Evolutionary conservation across 2,797 vertebrate species (phyloP).

Genomic region (Moxostoma hubbsi): DNA sequence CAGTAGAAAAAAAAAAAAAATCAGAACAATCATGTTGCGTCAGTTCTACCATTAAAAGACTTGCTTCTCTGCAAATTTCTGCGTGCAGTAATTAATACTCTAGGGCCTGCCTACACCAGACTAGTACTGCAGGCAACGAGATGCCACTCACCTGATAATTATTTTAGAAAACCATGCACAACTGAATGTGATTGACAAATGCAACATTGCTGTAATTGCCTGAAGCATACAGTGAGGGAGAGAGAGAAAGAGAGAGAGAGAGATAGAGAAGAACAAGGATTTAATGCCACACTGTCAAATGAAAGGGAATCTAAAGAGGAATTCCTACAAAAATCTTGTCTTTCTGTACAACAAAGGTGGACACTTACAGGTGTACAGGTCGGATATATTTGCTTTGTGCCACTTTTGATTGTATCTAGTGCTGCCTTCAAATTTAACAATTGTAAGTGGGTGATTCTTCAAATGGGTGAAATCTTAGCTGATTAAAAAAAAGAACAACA

Average conservation of each 20-base stretch:
- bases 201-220: constrained; percentile 99
- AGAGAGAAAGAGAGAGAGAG: constrained; percentile 83
- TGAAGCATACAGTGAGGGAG: constrained; percentile 89
- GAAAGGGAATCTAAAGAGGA: constrained; percentile 61
- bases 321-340: constrained; percentile 51
- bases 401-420: constrained; percentile 2
- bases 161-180: constrained; percentile 99
- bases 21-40: constrained; percentile 99
- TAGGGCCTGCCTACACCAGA: constrained; percentile 99
- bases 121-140: constrained; percentile 99
- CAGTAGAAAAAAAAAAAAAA: constrained; percentile 97
- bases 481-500: too few relatives aligned
- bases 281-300: constrained; percentile 80
- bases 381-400: constrained; percentile 32
- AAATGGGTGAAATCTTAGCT: too few relatives aligned
- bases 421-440: too few relatives aligned
- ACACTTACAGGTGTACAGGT: constrained; percentile 36
- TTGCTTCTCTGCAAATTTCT: constrained; percentile 99
- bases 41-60: constrained; percentile 99
- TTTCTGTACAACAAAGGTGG: constrained; percentile 37
- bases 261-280: constrained; percentile 71
- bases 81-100: constrained; percentile 99
- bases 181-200: constrained; percentile 99
- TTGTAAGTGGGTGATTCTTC: too few relatives aligned
- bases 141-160: constrained; percentile 99